These are phyloP conservation scores for Chaunax sp. DNA, from an alignment of 2,797 vertebrate species.

Conservation along the genomic window DNA sequence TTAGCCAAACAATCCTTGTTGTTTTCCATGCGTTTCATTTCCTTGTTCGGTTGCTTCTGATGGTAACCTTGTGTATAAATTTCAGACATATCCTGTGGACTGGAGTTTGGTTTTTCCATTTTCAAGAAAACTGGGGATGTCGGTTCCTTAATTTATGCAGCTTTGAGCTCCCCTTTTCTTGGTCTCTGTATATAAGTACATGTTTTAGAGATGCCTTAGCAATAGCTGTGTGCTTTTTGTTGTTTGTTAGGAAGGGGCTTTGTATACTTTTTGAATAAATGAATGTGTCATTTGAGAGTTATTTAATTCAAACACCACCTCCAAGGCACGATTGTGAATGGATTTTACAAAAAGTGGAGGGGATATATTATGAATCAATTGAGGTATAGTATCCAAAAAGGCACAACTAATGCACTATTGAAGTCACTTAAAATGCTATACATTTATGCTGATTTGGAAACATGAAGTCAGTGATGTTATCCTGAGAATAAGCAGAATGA, in stretches of 20 bases:
- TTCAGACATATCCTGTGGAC: conserved; percentile 65
- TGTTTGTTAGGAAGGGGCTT: conserved; percentile 40
- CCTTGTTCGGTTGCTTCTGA: conserved; percentile 15
- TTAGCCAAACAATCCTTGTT: neutral
- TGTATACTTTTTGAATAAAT: conserved; percentile 42
- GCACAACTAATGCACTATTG: conserved; percentile 38
- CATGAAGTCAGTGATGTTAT: conserved; percentile 38
- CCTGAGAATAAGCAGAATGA: conserved; percentile 42
- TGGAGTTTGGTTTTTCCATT: conserved; percentile 41
- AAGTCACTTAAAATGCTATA: conserved; percentile 39
- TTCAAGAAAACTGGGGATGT: conserved; percentile 55
- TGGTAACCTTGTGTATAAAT: conserved; percentile 64
- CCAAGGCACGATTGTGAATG: conserved; percentile 32
- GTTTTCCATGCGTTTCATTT: conserved; percentile 33
- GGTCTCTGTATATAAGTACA: conserved; percentile 72
- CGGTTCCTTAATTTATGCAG: conserved; percentile 69
- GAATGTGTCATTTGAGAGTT: conserved; percentile 58
- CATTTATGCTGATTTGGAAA: conserved; percentile 24
- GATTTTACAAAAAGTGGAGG: conserved; percentile 47
- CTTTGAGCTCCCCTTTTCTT: conserved; percentile 49
- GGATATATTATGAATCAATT: conserved; percentile 45
- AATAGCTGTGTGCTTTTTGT: conserved; percentile 65
- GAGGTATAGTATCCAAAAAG: conserved; percentile 50
- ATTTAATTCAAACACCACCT: conserved; percentile 62
- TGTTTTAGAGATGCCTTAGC: conserved; percentile 66